Conservation (phyloP, 2,797 vertebrate species). For the Harpagifer antarcticus region DNA sequence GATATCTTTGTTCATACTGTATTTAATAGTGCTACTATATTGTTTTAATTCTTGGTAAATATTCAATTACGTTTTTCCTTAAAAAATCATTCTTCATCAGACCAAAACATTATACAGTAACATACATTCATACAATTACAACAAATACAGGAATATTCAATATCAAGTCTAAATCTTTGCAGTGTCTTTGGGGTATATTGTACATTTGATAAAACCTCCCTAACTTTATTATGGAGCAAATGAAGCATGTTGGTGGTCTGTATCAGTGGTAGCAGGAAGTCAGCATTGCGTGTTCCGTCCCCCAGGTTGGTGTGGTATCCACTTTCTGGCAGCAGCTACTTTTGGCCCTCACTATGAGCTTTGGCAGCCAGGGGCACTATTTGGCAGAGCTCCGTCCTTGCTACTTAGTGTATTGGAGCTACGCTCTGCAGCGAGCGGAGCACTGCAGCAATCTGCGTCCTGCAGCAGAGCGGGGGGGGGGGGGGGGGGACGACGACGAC, state of each 20-base stretch:
- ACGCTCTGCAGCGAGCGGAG: conserved; percentile 43
- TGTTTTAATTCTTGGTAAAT: too few species aligned
- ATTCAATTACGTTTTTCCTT: too few species aligned
- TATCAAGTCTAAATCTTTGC: too few species aligned
- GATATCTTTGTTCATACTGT: too few species aligned
- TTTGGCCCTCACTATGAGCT: conserved; percentile 33
- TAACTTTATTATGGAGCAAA: too few species aligned
- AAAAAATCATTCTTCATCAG: too few species aligned
- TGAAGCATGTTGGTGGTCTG: neutral
- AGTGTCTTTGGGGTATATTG: too few species aligned
- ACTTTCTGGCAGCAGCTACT: conserved; percentile 40
- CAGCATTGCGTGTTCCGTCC: neutral
- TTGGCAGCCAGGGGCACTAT: conserved; percentile 47
- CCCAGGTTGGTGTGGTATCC: conserved; percentile 10
- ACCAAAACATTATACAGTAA: too few species aligned
- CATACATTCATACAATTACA: too few species aligned
- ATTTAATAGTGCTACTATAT: too few species aligned
- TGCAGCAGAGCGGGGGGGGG: conserved; percentile 33
- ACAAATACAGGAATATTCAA: too few species aligned
- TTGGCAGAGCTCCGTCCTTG: conserved; percentile 52
- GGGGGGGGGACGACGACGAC: neutral
- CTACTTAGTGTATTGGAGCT: conserved; percentile 46
- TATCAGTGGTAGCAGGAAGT: neutral
- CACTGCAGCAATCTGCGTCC: conserved; percentile 63
- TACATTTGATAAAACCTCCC: too few species aligned